phyloP scores from a whole-genome alignment of 2,113 vertebrate genomes.

The Stegastes partitus region DNA sequence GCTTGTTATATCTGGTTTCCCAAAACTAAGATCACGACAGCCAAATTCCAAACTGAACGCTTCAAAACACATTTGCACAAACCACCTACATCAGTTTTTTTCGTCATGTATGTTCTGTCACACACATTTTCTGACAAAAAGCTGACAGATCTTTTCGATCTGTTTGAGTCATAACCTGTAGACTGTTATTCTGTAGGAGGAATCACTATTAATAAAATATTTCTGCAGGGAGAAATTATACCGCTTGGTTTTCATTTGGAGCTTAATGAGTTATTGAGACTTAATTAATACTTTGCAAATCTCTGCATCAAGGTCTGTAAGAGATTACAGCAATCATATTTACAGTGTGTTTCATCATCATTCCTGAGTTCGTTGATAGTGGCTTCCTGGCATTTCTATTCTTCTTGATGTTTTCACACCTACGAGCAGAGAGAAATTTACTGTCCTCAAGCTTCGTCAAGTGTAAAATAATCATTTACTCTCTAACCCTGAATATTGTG shows the following conservation, averaged over 20 bases:
- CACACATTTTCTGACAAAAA: too few relatives aligned
- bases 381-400: constrained; percentile 7
- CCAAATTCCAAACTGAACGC: too few relatives aligned
- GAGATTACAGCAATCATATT: constrained; percentile 52
- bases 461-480: constrained; percentile 64
- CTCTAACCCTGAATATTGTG: constrained; percentile 43
- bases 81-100: too few relatives aligned
- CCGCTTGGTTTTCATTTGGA: constrained; percentile 5
- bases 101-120: too few relatives aligned
- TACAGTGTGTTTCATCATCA: constrained; percentile 63
- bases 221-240: constrained; percentile 36
- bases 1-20: too few relatives aligned
- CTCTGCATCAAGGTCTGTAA: constrained; percentile 51
- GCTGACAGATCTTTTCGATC: background rate
- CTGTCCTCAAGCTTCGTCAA: constrained; percentile 38
- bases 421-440: constrained; percentile 22
- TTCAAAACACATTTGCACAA: too few relatives aligned
- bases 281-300: constrained; percentile 71
- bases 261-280: constrained; percentile 68
- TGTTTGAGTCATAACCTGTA: constrained; percentile 3
- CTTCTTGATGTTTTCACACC: constrained; percentile 27
- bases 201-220: constrained; percentile 57
- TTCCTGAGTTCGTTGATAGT: constrained; percentile 34
- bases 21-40: too few relatives aligned
- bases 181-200: constrained; percentile 14